Evolutionary conservation across 2,888 invertebrate species (phyloP).

Genomic region (Chloroclysta siterata): DNA sequence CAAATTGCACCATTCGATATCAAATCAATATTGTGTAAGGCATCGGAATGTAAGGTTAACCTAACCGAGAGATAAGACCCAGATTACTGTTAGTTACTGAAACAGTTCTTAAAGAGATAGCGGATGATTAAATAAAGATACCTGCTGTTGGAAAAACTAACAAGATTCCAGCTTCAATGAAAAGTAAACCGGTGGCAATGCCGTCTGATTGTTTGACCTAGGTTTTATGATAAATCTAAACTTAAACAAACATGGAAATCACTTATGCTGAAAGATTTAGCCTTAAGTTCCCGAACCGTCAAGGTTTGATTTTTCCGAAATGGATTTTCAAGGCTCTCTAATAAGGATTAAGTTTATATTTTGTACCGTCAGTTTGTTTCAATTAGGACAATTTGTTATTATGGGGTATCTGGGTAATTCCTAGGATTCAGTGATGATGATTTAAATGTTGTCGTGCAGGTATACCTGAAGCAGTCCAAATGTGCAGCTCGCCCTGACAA

Average conservation of each 20-base stretch:
- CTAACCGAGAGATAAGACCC: slow-evolving; percentile 59
- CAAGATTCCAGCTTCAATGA: slow-evolving; percentile 21
- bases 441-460: slow-evolving; percentile 11
- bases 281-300: not conserved
- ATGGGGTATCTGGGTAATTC: too few species aligned
- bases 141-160: slow-evolving; percentile 31
- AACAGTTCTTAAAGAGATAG: slow-evolving; percentile 37
- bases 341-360: too few species aligned
- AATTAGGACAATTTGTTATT: too few species aligned
- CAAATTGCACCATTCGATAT: slow-evolving; percentile 7
- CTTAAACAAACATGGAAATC: not conserved
- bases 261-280: not conserved
- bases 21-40: slow-evolving; percentile 51
- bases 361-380: too few species aligned
- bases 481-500: slow-evolving; percentile 53
- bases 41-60: slow-evolving; percentile 57
- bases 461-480: slow-evolving; percentile 45
- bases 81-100: slow-evolving; percentile 52
- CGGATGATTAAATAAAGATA: slow-evolving; percentile 33
- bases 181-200: slow-evolving; percentile 9
- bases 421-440: too few species aligned
- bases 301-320: too few species aligned
- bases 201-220: not conserved
- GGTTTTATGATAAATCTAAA: slow-evolving; percentile 1
- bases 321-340: too few species aligned